These are phyloP conservation scores for Pelvicachromis taeniatus DNA, from an alignment of 2,113 vertebrate genomes.

Conservation along the genomic window DNA sequence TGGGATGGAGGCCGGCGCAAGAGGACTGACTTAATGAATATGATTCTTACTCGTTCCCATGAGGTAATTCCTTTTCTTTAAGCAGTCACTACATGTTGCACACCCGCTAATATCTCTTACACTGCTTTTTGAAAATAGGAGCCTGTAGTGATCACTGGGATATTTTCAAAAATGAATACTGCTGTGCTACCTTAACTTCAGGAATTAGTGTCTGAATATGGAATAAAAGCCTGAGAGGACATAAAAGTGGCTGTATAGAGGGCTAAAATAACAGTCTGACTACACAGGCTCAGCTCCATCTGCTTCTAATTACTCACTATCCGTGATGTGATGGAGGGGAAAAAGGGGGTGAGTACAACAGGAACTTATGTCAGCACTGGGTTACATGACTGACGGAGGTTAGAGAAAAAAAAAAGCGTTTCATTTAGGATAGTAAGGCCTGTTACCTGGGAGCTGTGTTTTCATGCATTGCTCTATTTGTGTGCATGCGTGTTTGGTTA, in stretches of 20 bases:
- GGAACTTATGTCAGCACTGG: constrained; percentile 79
- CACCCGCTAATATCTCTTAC: background rate
- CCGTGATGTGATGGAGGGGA: constrained; percentile 72
- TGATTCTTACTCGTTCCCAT: constrained; percentile 33
- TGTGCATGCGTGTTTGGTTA: background rate
- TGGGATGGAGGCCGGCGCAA: background rate
- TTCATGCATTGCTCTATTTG: constrained; percentile 4
- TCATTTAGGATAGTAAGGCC: constrained; percentile 40
- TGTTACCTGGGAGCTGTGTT: constrained; percentile 31
- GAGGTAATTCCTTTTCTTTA: constrained; percentile 20
- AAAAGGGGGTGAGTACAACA: constrained; percentile 11
- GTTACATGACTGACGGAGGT: constrained; percentile 57
- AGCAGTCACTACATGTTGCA: background rate
- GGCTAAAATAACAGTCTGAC: constrained; percentile 66
- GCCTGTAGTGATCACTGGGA: constrained; percentile 23
- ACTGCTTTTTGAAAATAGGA: constrained; percentile 9
- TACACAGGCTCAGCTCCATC: constrained; percentile 58
- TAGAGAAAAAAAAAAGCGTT: constrained; percentile 74
- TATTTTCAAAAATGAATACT: constrained; percentile 27
- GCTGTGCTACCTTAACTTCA: constrained; percentile 39
- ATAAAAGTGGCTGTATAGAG: constrained; percentile 52
- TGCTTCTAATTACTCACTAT: constrained; percentile 67
- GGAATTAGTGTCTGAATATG: constrained; percentile 59
- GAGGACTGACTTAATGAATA: constrained; percentile 44
- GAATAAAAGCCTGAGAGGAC: constrained; percentile 34